Conservation (phyloP, 2,113 vertebrate species). For the Trachemys scripta region DNA sequence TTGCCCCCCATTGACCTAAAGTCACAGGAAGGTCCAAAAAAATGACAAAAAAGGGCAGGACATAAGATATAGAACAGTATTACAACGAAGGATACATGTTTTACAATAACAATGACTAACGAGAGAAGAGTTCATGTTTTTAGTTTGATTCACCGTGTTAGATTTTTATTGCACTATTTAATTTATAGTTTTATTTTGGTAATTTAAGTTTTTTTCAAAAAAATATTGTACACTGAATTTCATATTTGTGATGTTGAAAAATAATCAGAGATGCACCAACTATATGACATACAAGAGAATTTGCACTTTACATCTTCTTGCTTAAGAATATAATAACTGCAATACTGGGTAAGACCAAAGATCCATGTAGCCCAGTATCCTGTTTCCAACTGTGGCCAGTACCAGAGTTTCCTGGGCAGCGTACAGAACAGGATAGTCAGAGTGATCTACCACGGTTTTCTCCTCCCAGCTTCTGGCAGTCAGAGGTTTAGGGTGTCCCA, state of each 20-base stretch:
- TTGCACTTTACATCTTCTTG: conserved; percentile 9
- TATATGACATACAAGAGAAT: conserved; percentile 21
- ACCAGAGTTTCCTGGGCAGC: no score
- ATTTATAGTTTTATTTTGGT: background rate
- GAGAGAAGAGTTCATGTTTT: background rate
- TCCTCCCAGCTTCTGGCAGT: no score
- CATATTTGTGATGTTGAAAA: background rate
- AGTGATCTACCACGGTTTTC: no score
- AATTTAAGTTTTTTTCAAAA: background rate
- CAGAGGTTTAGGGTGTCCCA: no score
- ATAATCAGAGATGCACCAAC: background rate
- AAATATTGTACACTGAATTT: background rate
- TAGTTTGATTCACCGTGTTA: background rate
- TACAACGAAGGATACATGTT: background rate
- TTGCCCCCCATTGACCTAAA: background rate
- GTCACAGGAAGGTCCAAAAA: conserved; percentile 20
- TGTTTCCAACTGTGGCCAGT: no score
- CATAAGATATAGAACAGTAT: background rate
- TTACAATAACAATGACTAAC: background rate
- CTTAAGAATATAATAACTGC: conserved; percentile 14
- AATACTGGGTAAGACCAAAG: background rate
- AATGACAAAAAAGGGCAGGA: background rate
- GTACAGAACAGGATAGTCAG: no score
- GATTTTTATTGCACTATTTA: background rate
- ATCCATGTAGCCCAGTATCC: background rate